phyloP scores from a whole-genome alignment of 37 sponge, comb jelly and placozoan species.

The Halisarca cf. caerulea region DNA sequence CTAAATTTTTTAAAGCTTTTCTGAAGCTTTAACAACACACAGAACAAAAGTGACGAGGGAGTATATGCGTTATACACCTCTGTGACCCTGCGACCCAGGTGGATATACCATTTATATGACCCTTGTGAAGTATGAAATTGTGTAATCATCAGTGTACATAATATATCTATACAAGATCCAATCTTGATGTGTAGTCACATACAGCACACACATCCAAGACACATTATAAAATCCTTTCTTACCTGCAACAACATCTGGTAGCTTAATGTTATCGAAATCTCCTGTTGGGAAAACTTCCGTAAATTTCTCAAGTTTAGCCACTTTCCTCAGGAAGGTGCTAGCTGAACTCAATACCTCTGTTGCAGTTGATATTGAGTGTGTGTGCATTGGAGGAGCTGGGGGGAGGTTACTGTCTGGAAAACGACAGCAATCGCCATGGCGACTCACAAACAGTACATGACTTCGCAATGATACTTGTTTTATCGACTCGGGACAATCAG shows the following conservation, averaged over 20 bases:
- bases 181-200: background rate
- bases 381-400: constrained; percentile 13
- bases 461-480: background rate
- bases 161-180: background rate
- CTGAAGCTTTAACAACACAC: too few species aligned
- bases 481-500: background rate
- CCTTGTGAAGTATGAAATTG: too few species aligned
- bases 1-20: too few species aligned
- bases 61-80: too few species aligned
- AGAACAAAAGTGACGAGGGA: too few species aligned
- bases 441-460: background rate
- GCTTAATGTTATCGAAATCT: background rate
- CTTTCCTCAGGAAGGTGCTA: background rate
- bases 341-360: background rate
- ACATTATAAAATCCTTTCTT: background rate
- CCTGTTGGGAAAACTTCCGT: background rate
- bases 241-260: background rate
- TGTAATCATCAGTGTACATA: too few species aligned
- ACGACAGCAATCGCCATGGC: constrained; percentile 21
- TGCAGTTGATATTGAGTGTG: background rate
- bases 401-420: constrained; percentile 11
- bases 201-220: background rate
- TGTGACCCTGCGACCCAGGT: too few species aligned
- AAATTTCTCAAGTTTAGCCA: background rate
- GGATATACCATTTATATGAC: too few species aligned